A percentile compares a stretch with the other conserved stretches of the same genome.
Evolutionary conservation across 1,140 invertebrate species (phyloP).

Genomic region (Prorops nasuta): DNA sequence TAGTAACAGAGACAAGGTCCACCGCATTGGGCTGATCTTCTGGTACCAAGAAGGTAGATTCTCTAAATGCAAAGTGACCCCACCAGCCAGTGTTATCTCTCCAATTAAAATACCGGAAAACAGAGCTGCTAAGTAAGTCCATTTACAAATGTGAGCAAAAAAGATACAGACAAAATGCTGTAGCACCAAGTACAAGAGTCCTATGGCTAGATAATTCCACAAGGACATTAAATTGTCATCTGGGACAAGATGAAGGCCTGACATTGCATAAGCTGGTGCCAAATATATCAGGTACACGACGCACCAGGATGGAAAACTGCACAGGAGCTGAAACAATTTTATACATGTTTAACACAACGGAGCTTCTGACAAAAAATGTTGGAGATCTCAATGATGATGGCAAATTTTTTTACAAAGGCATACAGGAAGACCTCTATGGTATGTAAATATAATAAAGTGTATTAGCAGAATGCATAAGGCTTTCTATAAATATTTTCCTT

Average conservation of each 20-base stretch:
- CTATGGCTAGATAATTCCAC: conserved; percentile 52
- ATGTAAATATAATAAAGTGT: too few species aligned
- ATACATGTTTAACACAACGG: too few species aligned
- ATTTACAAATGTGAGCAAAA: conserved; percentile 65
- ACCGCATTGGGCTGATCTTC: conserved; percentile 71
- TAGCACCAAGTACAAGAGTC: conserved; percentile 74
- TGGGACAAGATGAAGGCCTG: conserved; percentile 63
- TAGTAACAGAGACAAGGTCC: conserved; percentile 70
- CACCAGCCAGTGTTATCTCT: conserved; percentile 65
- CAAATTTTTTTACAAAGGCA: too few species aligned
- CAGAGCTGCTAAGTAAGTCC: conserved; percentile 58
- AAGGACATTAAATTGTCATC: conserved; percentile 48
- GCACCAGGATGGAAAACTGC: conserved; percentile 63
- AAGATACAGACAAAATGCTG: conserved; percentile 71
- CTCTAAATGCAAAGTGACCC: conserved; percentile 69
- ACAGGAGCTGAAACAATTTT: conserved; percentile 56
- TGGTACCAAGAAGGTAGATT: conserved; percentile 67
- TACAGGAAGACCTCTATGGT: too few species aligned
- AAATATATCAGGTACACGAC: conserved; percentile 78
- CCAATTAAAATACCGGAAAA: conserved; percentile 65
- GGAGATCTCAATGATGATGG: too few species aligned
- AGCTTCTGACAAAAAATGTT: too few species aligned
- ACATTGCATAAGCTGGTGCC: conserved; percentile 87
- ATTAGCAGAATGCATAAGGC: too few species aligned
- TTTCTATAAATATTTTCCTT: neutral